phyloP scores from a whole-genome alignment of 2,888 invertebrate genomes.

The Phania funesta region DNA sequence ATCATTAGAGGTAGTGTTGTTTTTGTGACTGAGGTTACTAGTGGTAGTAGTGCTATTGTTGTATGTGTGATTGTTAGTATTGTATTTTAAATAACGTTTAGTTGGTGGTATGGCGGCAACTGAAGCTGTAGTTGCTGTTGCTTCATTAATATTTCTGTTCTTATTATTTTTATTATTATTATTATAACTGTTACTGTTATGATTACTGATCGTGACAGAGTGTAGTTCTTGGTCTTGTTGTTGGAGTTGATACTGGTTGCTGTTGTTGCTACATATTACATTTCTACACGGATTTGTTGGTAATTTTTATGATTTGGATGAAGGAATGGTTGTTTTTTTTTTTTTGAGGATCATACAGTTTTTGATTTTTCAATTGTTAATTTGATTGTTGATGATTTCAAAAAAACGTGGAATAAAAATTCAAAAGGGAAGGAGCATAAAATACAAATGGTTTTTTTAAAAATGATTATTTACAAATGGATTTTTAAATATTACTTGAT shows the following conservation, averaged over 20 bases:
- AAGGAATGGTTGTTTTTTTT: slow-evolving; percentile 52
- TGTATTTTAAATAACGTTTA: slow-evolving; percentile 70
- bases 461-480: slow-evolving; percentile 66
- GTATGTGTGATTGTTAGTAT: slow-evolving; percentile 68
- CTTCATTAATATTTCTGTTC: slow-evolving; percentile 43
- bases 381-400: slow-evolving; percentile 50
- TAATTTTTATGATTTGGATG: slow-evolving; percentile 57
- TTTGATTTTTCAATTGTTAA: slow-evolving; percentile 49
- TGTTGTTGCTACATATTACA: slow-evolving; percentile 76
- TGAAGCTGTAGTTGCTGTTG: slow-evolving; percentile 49
- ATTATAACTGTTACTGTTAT: slow-evolving; percentile 60
- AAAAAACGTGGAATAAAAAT: slow-evolving; percentile 60
- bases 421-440: slow-evolving; percentile 66
- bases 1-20: slow-evolving; percentile 61
- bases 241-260: slow-evolving; percentile 60
- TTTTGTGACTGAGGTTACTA: slow-evolving; percentile 39
- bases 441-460: slow-evolving; percentile 65
- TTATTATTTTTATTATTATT: slow-evolving; percentile 48
- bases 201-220: slow-evolving; percentile 62
- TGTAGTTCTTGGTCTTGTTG: slow-evolving; percentile 62
- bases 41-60: slow-evolving; percentile 63
- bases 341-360: slow-evolving; percentile 42
- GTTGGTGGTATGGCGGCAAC: slow-evolving; percentile 64
- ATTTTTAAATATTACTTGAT: slow-evolving; percentile 39
- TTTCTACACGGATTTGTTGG: slow-evolving; percentile 71